Base-by-base conservation (phyloP, 2,797 vertebrate genomes). In the Spinibarbus caldwelli region DNA sequence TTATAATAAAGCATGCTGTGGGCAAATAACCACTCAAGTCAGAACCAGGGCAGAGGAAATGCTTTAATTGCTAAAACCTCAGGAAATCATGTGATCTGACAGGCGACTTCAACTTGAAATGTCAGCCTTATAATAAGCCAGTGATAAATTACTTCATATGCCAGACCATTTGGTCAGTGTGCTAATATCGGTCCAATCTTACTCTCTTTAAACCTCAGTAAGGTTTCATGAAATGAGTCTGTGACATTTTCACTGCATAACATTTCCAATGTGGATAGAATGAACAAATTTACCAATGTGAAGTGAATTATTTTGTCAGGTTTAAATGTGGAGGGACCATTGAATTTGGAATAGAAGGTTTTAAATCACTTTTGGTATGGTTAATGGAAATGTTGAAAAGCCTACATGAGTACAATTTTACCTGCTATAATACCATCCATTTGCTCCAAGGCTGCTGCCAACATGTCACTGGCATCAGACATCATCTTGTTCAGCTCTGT, bases 401-500 rank as follows among this genome's bases (percentile, higher is more conserved):
- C 31, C 8, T n/a, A 17, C 5, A 26, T 59, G 14, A 72, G 34
- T 4, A 86, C 5, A 84, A 26, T 26, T 77, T 86, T 88, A 97
- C 97, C 97, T 95, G 97, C 97, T 88, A 97, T 97, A 59, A 97
- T 97, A 31, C 97, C 97, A 70, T 97, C 97, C 97, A 97, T 97
- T 93, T 97, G 97, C 91, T 97, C 97, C 95, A 97, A 85, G 29
- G 97, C 97, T 0, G 97, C 97, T 12, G 97, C 97, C 87, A 97
- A 89, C 97, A 97, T 97, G 80, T 97, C 97, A 90, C 97, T 97
- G 87, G 96, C 97, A 88, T 97, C 96, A 70, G 94, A 96, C 97
- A 97, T 97, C 96, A 97, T 97, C 83, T 92, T 96, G 72, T 36
- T 79, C 29, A 57, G 31, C 49, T 66, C n/a, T 45, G 21, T 84